phyloP scores from a whole-genome alignment of 2,888 invertebrate species.

The Abscondita cerata region DNA sequence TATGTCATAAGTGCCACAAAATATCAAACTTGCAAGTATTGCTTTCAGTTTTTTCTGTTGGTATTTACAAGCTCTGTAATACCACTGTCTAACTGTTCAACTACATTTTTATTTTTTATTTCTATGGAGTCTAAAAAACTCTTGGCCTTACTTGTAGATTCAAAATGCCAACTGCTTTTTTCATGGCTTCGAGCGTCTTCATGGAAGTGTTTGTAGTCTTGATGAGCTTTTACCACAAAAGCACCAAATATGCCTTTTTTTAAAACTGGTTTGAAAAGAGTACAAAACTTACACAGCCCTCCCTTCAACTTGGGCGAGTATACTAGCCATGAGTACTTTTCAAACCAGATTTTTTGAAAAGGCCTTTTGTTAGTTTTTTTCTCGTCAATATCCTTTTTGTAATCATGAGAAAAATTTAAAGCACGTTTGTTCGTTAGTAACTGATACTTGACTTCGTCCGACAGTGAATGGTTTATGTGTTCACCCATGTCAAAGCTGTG shows the following conservation, averaged over 20 bases:
- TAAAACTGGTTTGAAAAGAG: not conserved
- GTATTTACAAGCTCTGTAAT: not conserved
- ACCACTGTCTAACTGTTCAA: not conserved
- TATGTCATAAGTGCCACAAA: slow-evolving; percentile 43
- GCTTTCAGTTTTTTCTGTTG: slow-evolving; percentile 35
- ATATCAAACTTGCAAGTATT: slow-evolving; percentile 41
- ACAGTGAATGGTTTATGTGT: too few relatives aligned
- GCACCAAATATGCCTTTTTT: not conserved
- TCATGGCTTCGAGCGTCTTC: slow-evolving; percentile 39
- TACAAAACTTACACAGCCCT: not conserved
- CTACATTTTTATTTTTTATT: slow-evolving; percentile 19
- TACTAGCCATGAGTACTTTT: not conserved
- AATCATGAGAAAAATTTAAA: too few relatives aligned
- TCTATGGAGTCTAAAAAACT: slow-evolving; percentile 37
- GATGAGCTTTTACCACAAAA: slow-evolving; percentile 35
- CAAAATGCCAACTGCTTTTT: slow-evolving; percentile 38
- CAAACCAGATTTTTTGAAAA: not conserved
- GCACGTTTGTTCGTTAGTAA: too few relatives aligned
- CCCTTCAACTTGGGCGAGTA: not conserved
- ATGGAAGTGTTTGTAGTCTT: slow-evolving; percentile 43
- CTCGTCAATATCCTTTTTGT: too few relatives aligned
- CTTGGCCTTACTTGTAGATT: slow-evolving; percentile 43
- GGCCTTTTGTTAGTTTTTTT: too few relatives aligned
- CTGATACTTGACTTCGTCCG: too few relatives aligned
- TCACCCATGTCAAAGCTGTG: too few relatives aligned